These are phyloP conservation scores for Tribolium castaneum DNA, from an alignment of 1,140 invertebrate species.

Conservation along the genomic window DNA sequence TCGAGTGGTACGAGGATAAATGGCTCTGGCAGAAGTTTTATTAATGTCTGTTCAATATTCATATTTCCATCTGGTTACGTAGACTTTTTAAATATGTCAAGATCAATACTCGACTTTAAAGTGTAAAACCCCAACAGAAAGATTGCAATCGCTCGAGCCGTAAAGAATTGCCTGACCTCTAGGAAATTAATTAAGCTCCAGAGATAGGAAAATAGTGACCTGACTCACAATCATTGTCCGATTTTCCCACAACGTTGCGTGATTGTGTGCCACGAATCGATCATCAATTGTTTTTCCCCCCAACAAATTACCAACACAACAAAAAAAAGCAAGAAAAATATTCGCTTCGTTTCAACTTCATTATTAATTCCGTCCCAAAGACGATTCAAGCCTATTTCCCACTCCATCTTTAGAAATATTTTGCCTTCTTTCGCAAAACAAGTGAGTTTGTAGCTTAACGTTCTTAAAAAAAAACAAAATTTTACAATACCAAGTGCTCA, in stretches of 20 bases:
- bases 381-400: too few relatives aligned
- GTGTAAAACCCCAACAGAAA: background rate
- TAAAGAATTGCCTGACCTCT: conserved; percentile 1
- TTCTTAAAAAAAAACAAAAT: too few relatives aligned
- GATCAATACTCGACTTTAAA: conserved; percentile 3
- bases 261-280: background rate
- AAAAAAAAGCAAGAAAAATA: background rate
- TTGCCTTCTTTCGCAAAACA: too few relatives aligned
- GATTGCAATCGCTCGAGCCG: background rate
- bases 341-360: too few relatives aligned
- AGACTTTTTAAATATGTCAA: conserved; percentile 32
- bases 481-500: too few relatives aligned
- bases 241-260: conserved; percentile 7
- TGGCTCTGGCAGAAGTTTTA: conserved; percentile 39
- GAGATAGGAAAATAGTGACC: conserved; percentile 23
- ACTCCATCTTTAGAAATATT: too few relatives aligned
- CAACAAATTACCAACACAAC: background rate
- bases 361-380: too few relatives aligned
- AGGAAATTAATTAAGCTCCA: conserved; percentile 11
- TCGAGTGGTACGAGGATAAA: conserved; percentile 40
- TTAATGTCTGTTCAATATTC: conserved; percentile 43
- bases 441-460: too few relatives aligned
- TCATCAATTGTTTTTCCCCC: conserved; percentile 1
- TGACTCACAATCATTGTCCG: conserved; percentile 12
- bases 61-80: conserved; percentile 41